A percentile compares a stretch with the other conserved stretches of the same genome.
phyloP scores from a whole-genome alignment of 1,140 invertebrate species.

The Goniozus legneri region DNA sequence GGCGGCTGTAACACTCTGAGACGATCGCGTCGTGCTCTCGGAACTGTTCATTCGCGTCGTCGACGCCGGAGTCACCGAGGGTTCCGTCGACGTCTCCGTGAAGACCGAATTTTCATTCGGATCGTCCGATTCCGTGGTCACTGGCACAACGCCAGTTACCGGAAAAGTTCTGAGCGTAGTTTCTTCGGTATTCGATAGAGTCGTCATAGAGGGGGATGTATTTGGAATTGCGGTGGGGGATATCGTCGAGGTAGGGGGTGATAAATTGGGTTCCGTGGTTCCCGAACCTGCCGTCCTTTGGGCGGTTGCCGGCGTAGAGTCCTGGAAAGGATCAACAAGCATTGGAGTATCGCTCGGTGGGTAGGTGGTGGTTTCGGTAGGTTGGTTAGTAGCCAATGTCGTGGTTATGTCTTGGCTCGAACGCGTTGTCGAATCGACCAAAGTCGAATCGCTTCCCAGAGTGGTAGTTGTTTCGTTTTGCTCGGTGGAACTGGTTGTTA shows the following conservation, averaged over 20 bases:
- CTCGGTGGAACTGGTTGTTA: neutral
- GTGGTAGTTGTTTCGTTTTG: neutral
- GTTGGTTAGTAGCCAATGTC: too few species aligned
- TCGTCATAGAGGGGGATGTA: conserved; percentile 27
- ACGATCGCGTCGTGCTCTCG: neutral
- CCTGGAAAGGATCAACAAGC: conserved; percentile 51
- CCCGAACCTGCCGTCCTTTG: conserved; percentile 49
- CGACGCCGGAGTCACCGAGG: conserved; percentile 10
- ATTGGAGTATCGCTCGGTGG: conserved; percentile 36
- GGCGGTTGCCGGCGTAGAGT: conserved; percentile 45
- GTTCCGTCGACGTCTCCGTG: conserved; percentile 16
- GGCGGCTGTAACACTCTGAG: conserved; percentile 25
- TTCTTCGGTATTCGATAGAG: conserved; percentile 40
- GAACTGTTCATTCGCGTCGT: neutral
- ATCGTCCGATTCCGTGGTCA: conserved; percentile 19
- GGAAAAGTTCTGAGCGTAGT: conserved; percentile 28
- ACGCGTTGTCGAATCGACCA: too few species aligned
- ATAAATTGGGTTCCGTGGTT: conserved; percentile 24
- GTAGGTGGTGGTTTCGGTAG: conserved; percentile 18
- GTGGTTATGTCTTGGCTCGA: too few species aligned
- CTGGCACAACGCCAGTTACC: conserved; percentile 19
- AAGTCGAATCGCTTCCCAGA: neutral
- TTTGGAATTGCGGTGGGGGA: neutral
- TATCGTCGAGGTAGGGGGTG: conserved; percentile 8
- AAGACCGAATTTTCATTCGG: conserved; percentile 18